Percentiles rank a stretch among this genome's conserved stretches.
Evolutionary conservation across 2,113 vertebrate genomes (phyloP).

Genomic region (Crocuta crocuta): DNA sequence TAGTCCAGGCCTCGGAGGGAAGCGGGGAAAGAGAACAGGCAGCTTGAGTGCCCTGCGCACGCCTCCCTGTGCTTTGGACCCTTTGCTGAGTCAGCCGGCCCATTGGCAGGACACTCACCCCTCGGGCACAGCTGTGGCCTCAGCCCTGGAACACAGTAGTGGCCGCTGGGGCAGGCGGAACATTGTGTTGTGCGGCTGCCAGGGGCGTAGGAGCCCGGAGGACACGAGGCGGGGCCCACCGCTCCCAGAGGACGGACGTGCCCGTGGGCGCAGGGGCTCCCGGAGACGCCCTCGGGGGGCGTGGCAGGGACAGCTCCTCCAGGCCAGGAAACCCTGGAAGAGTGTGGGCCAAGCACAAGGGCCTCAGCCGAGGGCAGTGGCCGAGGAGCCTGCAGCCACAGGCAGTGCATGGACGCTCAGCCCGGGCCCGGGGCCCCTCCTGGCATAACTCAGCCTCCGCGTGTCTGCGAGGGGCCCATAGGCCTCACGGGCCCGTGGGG

Average conservation of each 20-base stretch:
- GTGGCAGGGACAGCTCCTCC: constrained; percentile 81
- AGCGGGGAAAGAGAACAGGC: not conserved
- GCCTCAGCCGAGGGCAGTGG: not conserved
- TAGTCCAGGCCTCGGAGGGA: not conserved
- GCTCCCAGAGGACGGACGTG: constrained; percentile 90
- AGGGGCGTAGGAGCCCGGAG: constrained; percentile 88
- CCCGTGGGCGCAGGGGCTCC: constrained; percentile 87
- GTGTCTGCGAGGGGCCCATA: not conserved
- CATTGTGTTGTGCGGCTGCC: constrained; percentile 86
- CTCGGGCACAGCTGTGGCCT: constrained; percentile 88
- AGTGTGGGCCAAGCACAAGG: not conserved
- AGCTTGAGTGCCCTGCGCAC: not conserved
- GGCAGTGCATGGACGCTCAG: not conserved
- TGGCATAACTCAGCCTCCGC: not conserved
- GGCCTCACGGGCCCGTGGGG: not conserved
- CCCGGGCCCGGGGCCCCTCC: no score
- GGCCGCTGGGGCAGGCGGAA: constrained; percentile 89
- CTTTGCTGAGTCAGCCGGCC: accelerated
- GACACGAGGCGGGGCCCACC: constrained; percentile 84
- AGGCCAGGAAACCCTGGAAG: constrained; percentile 86
- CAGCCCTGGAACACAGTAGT: constrained; percentile 89
- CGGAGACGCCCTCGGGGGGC: constrained; percentile 85
- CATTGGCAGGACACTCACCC: constrained; percentile 85
- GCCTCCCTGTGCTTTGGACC: not conserved
- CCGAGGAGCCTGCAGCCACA: accelerated